phyloP scores from a whole-genome alignment of 2,888 invertebrate genomes.

The Xestobium rufovillosum region DNA sequence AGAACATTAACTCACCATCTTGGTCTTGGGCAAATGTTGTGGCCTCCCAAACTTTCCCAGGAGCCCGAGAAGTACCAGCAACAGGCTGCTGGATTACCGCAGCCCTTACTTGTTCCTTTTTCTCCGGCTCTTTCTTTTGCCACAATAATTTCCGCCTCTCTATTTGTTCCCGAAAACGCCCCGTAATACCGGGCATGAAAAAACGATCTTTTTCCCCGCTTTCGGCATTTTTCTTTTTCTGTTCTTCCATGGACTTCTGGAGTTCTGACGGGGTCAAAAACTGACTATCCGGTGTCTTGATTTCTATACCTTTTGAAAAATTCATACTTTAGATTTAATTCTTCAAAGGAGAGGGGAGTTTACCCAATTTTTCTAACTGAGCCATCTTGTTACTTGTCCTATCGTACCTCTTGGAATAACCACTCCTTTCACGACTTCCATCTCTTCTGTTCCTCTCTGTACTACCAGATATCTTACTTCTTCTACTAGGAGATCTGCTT shows the following conservation, averaged over 20 bases:
- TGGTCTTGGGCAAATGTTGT: constrained; percentile 84
- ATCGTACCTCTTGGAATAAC: constrained; percentile 42
- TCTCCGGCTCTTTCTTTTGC: constrained; percentile 60
- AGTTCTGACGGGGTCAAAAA: constrained; percentile 37
- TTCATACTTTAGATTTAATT: background rate
- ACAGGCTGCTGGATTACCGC: too few species aligned
- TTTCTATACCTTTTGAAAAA: constrained; percentile 24
- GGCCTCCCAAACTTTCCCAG: constrained; percentile 60
- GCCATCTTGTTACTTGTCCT: constrained; percentile 43
- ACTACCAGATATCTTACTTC: constrained; percentile 11
- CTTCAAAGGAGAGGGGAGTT: background rate
- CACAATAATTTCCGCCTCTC: constrained; percentile 89
- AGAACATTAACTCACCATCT: constrained; percentile 54
- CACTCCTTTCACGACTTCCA: constrained; percentile 21
- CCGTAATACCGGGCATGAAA: constrained; percentile 42
- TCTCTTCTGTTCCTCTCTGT: constrained; percentile 20
- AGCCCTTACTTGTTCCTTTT: constrained; percentile 19
- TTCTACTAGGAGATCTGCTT: constrained; percentile 1
- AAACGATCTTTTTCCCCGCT: constrained; percentile 48
- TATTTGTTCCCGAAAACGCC: constrained; percentile 80
- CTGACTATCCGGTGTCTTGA: constrained; percentile 41
- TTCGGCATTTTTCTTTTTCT: constrained; percentile 43
- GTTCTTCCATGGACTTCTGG: constrained; percentile 44
- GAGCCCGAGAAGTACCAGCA: constrained; percentile 22
- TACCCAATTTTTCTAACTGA: constrained; percentile 45